Conservation (phyloP, 2,888 invertebrate species). For the Stenotaenia linearis region DNA sequence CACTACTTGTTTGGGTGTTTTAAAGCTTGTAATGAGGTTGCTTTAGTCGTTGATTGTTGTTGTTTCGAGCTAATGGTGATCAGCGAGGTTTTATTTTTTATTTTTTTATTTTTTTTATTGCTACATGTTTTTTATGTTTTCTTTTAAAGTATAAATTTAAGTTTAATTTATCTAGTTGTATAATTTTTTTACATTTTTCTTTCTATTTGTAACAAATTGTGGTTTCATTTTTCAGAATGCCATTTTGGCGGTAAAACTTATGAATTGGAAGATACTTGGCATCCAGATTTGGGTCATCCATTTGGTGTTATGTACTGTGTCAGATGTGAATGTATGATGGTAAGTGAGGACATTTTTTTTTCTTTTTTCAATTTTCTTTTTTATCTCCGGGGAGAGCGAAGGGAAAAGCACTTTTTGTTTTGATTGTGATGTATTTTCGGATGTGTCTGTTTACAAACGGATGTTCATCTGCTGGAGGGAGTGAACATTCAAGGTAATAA, state of each 20-base stretch:
- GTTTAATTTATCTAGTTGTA: not conserved
- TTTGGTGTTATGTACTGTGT: constrained; percentile 93
- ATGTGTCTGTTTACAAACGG: not conserved
- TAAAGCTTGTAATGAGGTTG: not conserved
- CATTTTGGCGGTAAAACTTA: constrained; percentile 80
- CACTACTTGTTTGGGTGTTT: not conserved
- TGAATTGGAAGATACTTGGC: constrained; percentile 86
- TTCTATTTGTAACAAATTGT: not conserved
- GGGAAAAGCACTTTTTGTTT: not conserved
- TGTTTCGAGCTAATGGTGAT: not conserved
- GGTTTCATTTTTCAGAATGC: constrained; percentile 71
- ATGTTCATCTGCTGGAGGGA: not conserved
- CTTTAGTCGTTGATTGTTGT: not conserved
- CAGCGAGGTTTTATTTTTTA: not conserved
- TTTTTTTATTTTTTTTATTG: no score
- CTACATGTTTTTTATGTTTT: not conserved
- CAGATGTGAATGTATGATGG: constrained; percentile 89
- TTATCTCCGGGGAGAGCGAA: not conserved
- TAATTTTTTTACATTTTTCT: not conserved
- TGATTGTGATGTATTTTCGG: not conserved
- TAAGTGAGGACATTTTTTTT: constrained; percentile 55
- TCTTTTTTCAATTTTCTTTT: not conserved
- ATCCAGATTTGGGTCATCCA: constrained; percentile 84
- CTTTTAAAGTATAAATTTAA: not conserved
- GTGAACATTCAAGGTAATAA: not conserved